phyloP scores from a whole-genome alignment of 2,113 vertebrate genomes.

The Heteronetta atricapilla region DNA sequence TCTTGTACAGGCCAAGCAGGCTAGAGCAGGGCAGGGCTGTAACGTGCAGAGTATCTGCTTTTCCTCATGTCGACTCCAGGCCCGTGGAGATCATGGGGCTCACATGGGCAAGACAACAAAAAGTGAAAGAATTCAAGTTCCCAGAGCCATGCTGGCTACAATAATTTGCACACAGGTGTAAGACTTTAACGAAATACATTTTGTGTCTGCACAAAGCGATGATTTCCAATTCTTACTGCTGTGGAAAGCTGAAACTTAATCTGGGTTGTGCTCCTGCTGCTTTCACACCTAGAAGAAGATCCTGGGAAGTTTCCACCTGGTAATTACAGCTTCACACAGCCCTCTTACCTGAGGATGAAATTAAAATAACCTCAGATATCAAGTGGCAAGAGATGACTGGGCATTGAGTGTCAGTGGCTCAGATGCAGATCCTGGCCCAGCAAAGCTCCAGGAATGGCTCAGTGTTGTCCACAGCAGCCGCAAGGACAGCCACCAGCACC shows the following conservation, averaged over 20 bases:
- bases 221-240: background rate
- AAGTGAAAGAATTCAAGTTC: background rate
- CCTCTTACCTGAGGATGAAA: background rate
- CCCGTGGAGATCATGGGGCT: background rate
- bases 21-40: background rate
- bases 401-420: background rate
- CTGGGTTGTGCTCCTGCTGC: background rate
- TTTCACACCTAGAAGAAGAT: background rate
- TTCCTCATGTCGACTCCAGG: background rate
- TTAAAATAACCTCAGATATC: background rate
- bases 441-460: background rate
- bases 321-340: background rate
- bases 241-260: background rate
- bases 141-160: background rate
- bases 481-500: background rate
- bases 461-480: background rate
- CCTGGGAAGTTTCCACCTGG: background rate
- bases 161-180: background rate
- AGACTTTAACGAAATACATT: background rate
- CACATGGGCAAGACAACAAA: background rate
- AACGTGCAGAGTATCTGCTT: background rate
- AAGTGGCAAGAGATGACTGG: background rate
- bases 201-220: background rate
- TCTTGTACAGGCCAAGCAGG: background rate
- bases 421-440: rapidly evolving